Base-by-base conservation (phyloP, 1,140 invertebrate species). In the Chelonus insularis region DNA sequence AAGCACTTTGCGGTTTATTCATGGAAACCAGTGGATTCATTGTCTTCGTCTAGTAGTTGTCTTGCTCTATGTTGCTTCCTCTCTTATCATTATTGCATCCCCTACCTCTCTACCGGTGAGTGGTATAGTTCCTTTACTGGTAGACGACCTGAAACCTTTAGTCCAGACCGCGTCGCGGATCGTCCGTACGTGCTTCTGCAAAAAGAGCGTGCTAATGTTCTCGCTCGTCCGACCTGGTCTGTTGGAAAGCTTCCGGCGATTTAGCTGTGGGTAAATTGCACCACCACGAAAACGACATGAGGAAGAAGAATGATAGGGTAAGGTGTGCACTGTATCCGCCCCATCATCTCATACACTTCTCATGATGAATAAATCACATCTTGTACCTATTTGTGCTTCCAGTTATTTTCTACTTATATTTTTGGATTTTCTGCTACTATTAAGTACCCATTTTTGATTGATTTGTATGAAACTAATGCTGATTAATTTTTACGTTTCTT, bases 121-220 rank as follows among this genome's bases (percentile, higher is more conserved):
- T 29, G 25, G 25, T 29, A 29, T 29, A 29, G 25, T 29, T 29
- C 25, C 25, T 29, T 29, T 29, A 7, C 8, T 7, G 16, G 41
- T 18, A 43, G 8, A 43, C 4, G 16, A 14, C 7, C 14, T 16
- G 4, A 43, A 14, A 20, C 16, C 41, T 43, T 18, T 9, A 43
- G 41, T 16, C 14, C 7, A 16, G 2, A 16, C 16, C 8, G 12
- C 7, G 14, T 18, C 8, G 12, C 39, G 62, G 25, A 64, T 64
- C 41, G 43, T 41, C 48, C 29, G 66, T 66, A 72, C 72, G 70
- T 73, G 72, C 54, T 60, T 43, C 43, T 43, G 66, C 69, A 70
- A 66, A 43, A 39, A 34, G n/a, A 60, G 29, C n/a, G 29, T 48
- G 52, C 47, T 55, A 56, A 61, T 55, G 51, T 48, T 51, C 57